phyloP scores from a whole-genome alignment of 1,140 invertebrate genomes.

The Drosophila kohkoa region DNA sequence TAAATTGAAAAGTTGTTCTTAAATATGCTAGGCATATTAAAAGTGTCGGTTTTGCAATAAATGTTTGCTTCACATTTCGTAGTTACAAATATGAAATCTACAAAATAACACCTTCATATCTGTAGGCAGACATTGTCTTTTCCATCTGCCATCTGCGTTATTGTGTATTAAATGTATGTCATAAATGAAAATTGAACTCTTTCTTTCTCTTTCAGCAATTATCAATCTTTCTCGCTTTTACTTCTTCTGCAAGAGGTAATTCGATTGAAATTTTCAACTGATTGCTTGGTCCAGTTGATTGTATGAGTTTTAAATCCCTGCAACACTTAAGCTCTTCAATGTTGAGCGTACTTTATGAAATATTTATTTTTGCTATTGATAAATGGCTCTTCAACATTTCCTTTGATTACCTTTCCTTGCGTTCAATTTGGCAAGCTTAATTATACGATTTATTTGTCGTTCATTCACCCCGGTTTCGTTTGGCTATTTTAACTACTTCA shows the following conservation, averaged over 20 bases:
- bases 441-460: not conserved
- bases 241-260: too few species aligned
- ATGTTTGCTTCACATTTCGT: too few species aligned
- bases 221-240: too few species aligned
- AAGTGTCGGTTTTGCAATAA: too few species aligned
- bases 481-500: not conserved
- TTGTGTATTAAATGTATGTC: too few species aligned
- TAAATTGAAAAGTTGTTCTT: not conserved
- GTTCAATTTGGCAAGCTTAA: not conserved
- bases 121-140: too few species aligned
- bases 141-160: too few species aligned
- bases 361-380: not conserved
- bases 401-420: not conserved
- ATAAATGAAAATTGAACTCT: too few species aligned
- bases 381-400: not conserved
- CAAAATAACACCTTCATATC: too few species aligned
- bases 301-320: not conserved
- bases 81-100: too few species aligned
- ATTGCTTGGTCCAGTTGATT: not conserved
- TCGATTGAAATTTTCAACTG: not conserved
- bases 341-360: not conserved
- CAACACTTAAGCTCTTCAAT: slow-evolving; percentile 1
- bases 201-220: too few species aligned
- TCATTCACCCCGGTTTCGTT: not conserved
- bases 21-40: not conserved